These are phyloP conservation scores for Chroicocephalus ridibundus DNA, from an alignment of 2,113 vertebrate genomes.

Conservation along the genomic window DNA sequence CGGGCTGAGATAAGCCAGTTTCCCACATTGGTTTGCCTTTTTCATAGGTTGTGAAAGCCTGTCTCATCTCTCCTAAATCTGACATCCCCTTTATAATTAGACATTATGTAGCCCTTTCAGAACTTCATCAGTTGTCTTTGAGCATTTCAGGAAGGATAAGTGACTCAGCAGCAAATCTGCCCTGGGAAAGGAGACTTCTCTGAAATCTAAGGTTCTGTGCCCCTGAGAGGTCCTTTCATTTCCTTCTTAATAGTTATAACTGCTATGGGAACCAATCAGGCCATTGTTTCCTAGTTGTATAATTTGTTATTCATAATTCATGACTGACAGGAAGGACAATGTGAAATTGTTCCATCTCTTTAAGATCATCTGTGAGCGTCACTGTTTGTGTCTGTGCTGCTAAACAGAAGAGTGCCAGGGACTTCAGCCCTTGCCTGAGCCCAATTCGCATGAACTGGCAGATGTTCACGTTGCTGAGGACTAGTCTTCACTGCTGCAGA, in stretches of 20 bases:
- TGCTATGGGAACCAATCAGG: neutral
- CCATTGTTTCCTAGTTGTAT: neutral
- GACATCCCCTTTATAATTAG: slow-evolving; percentile 28
- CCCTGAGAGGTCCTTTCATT: slow-evolving; percentile 8
- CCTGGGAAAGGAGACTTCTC: neutral
- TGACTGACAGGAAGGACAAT: neutral
- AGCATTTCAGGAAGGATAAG: neutral
- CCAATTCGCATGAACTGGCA: neutral
- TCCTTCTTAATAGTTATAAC: neutral
- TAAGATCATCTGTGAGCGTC: neutral
- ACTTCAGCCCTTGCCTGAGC: neutral
- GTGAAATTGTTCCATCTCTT: neutral
- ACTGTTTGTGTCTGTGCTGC: neutral
- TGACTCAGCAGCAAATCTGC: neutral
- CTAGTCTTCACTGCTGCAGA: neutral
- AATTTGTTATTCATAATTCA: slow-evolving; percentile 20
- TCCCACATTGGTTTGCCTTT: slow-evolving; percentile 30
- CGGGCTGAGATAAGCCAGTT: slow-evolving; percentile 24
- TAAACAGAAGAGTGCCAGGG: neutral
- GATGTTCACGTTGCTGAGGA: neutral
- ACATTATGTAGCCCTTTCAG: slow-evolving; percentile 13
- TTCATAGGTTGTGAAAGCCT: neutral
- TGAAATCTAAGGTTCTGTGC: neutral
- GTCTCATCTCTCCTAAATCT: slow-evolving; percentile 39
- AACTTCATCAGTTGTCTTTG: slow-evolving; percentile 10